Base-by-base conservation (phyloP, 1,140 invertebrate species). In the Drosophila elegans region DNA sequence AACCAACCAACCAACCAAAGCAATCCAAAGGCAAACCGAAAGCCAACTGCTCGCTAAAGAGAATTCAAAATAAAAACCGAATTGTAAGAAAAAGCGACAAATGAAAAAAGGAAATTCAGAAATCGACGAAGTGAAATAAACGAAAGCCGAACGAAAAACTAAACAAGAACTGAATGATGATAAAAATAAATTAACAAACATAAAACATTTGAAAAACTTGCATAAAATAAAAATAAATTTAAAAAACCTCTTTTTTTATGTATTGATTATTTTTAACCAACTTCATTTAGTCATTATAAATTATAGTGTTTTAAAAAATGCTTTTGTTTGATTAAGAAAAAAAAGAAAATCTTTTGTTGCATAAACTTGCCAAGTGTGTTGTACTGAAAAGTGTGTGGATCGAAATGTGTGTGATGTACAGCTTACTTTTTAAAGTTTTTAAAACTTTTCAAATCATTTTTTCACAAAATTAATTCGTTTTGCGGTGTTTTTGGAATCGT, bases 1-100 rank as follows among this genome's bases (percentile, higher is more conserved):
- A 88, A 91, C 52, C 66, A 75, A 80, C 71, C 55, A 75, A 75
- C 59, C 64, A 79, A 75, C 72, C 81, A 80, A 68, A 66, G 68
- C 54, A 66, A 72, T 48, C 69, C 53, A 54, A 71, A 71, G 72
- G 55, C 62, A 74, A 74, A 74, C 62, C 76, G 71, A 66, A 69
- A 80, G 74, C 49, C 68, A 79, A 79, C 61, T 48, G 64, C 62
- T 80, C 54, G 67, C 69, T 42, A 78, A 64, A 72, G 61, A 78
- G 59, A 64, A 78, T 54, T 71, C 69, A 59, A 82, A 78, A 66
- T 53, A 72, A 39, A 80, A 74, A 36, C 61, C 54, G 45, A 78
- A 74, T 46, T 66, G 54, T 48, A 62, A 82, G 69, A 21, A 53
- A 63, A 83, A 52, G 42, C 41, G 54, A 60, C 16, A 21, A 21